Conservation (phyloP, 2,888 invertebrate genomes). For the Torymus texanus region DNA sequence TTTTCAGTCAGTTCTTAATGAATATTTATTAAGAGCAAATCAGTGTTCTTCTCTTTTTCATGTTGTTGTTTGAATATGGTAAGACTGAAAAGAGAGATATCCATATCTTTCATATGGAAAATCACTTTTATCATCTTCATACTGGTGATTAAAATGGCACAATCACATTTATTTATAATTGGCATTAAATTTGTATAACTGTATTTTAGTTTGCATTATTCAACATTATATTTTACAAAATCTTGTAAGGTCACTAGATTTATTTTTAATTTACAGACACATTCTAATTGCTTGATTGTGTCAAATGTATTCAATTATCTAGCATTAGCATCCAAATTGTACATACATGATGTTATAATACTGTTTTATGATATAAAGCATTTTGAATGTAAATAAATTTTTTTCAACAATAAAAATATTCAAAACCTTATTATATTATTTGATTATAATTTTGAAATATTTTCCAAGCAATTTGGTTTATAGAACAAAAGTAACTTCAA, state of each 20-base stretch:
- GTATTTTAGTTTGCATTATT: no score
- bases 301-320: slow-evolving; percentile 29
- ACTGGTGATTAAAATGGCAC: slow-evolving; percentile 31
- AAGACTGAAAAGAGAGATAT: slow-evolving; percentile 46
- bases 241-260: no score
- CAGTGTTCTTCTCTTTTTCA: slow-evolving; percentile 38
- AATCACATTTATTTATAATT: neutral
- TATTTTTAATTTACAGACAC: no score
- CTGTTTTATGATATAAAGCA: slow-evolving; percentile 35
- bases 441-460: no score
- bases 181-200: neutral
- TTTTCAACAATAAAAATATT: slow-evolving; percentile 14
- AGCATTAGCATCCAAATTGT: slow-evolving; percentile 47
- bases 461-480: no score
- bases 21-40: slow-evolving; percentile 41
- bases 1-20: slow-evolving; percentile 49
- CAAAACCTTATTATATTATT: no score
- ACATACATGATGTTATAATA: slow-evolving; percentile 42
- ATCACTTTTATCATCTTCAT: slow-evolving; percentile 35
- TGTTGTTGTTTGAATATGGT: slow-evolving; percentile 35
- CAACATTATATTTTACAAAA: no score
- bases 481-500: no score
- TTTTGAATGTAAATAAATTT: slow-evolving; percentile 50
- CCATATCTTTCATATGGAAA: slow-evolving; percentile 7
- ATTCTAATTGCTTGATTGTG: slow-evolving; percentile 9